phyloP scores from a whole-genome alignment of 1,140 invertebrate species.

The Calliopsis andreniformis region DNA sequence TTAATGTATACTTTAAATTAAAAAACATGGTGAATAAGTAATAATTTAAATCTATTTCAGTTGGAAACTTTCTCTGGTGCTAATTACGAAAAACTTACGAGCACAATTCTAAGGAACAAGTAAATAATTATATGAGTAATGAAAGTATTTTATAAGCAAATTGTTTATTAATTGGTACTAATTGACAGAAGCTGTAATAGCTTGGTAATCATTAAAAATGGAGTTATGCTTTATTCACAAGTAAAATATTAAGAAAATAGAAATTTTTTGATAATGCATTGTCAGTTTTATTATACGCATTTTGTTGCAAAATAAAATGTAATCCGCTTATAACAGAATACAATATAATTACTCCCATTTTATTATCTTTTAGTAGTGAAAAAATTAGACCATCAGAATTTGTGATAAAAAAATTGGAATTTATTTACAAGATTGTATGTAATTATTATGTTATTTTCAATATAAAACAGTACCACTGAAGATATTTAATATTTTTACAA shows the following conservation, averaged over 20 bases:
- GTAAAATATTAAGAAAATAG: slow-evolving; percentile 3
- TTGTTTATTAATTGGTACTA: slow-evolving; percentile 43
- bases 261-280: slow-evolving; percentile 36
- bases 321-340: slow-evolving; percentile 41
- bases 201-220: slow-evolving; percentile 21
- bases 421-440: slow-evolving; percentile 31
- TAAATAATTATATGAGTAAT: slow-evolving; percentile 68
- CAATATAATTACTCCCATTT: slow-evolving; percentile 11
- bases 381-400: not conserved
- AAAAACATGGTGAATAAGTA: not conserved
- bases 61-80: slow-evolving; percentile 90
- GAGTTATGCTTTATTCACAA: slow-evolving; percentile 9
- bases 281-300: slow-evolving; percentile 44
- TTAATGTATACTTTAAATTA: not conserved
- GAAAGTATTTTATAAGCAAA: slow-evolving; percentile 46
- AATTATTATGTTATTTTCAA: slow-evolving; percentile 23
- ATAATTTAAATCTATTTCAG: slow-evolving; percentile 70
- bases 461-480: not conserved
- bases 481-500: not conserved
- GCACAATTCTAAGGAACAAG: slow-evolving; percentile 84
- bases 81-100: slow-evolving; percentile 87
- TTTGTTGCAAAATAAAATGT: slow-evolving; percentile 52
- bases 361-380: not conserved
- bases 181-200: slow-evolving; percentile 42
- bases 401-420: slow-evolving; percentile 1